phyloP scores from a whole-genome alignment of 2,113 vertebrate genomes.

The Peromyscus polionotus region DNA sequence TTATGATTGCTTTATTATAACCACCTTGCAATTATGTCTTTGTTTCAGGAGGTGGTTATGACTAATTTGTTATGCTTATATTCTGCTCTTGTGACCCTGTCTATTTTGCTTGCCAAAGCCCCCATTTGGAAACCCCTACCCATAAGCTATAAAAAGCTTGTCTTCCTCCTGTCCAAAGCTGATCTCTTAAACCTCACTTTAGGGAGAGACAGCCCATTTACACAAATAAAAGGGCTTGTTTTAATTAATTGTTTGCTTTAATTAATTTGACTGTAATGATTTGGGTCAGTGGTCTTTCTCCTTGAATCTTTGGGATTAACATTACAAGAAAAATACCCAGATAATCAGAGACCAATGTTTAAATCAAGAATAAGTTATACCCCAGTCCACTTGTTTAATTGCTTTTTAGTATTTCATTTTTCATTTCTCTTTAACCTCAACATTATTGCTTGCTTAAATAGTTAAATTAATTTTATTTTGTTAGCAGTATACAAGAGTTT shows the following conservation, averaged over 20 bases:
- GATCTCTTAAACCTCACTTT: not conserved
- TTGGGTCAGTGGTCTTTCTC: not conserved
- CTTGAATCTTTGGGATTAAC: not conserved
- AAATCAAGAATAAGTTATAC: not conserved
- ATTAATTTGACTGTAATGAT: not conserved
- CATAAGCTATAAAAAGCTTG: not conserved
- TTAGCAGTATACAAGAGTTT: not conserved
- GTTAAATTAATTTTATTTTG: not conserved
- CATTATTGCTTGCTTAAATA: not conserved
- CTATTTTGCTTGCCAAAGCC: not conserved
- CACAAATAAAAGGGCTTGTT: not conserved
- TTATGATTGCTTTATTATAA: not conserved
- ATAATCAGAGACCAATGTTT: constrained; percentile 6
- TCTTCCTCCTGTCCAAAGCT: not conserved
- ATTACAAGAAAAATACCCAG: not conserved
- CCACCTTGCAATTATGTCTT: not conserved
- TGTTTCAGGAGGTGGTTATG: not conserved
- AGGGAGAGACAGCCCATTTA: not conserved
- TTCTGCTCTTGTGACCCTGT: not conserved
- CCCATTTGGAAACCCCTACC: not conserved
- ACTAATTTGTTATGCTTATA: not conserved
- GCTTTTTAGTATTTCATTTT: not conserved
- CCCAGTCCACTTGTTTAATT: not conserved
- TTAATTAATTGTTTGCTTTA: not conserved
- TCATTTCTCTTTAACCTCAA: not conserved